phyloP scores from a whole-genome alignment of 1,140 invertebrate genomes.

The Drosophila santomea region DNA sequence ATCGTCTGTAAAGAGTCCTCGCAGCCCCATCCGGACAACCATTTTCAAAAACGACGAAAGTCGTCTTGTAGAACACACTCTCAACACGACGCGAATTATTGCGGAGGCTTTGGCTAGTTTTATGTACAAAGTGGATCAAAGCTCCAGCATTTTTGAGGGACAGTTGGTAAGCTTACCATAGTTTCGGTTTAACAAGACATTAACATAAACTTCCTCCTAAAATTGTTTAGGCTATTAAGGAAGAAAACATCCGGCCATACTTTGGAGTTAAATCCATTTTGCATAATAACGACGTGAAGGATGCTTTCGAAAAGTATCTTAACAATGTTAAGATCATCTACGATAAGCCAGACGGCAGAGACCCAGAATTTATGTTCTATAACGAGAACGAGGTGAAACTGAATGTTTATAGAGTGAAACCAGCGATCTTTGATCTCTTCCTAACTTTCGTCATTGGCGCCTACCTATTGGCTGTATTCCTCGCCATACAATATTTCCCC shows the following conservation, averaged over 20 bases:
- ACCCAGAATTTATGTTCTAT: constrained; percentile 97
- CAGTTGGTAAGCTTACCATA: constrained; percentile 57
- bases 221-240: constrained; percentile 61
- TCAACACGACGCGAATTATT: constrained; percentile 90
- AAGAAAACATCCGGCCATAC: constrained; percentile 73
- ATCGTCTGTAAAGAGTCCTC: constrained; percentile 90
- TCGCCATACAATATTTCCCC: constrained; percentile 91
- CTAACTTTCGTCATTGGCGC: constrained; percentile 93
- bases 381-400: constrained; percentile 91
- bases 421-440: constrained; percentile 98
- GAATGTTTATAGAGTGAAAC: constrained; percentile 97
- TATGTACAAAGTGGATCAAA: constrained; percentile 90
- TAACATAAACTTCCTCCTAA: background rate
- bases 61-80: constrained; percentile 47
- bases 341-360: constrained; percentile 91
- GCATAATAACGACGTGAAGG: constrained; percentile 85
- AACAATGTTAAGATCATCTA: constrained; percentile 90
- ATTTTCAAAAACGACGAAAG: constrained; percentile 86
- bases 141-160: constrained; percentile 67
- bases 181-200: background rate
- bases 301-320: constrained; percentile 91
- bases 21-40: constrained; percentile 87
- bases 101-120: constrained; percentile 93
- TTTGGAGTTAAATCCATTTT: constrained; percentile 70
- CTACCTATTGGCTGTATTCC: constrained; percentile 93